Base-by-base conservation (phyloP, 1,140 invertebrate genomes). In the Danaus melanippus region DNA sequence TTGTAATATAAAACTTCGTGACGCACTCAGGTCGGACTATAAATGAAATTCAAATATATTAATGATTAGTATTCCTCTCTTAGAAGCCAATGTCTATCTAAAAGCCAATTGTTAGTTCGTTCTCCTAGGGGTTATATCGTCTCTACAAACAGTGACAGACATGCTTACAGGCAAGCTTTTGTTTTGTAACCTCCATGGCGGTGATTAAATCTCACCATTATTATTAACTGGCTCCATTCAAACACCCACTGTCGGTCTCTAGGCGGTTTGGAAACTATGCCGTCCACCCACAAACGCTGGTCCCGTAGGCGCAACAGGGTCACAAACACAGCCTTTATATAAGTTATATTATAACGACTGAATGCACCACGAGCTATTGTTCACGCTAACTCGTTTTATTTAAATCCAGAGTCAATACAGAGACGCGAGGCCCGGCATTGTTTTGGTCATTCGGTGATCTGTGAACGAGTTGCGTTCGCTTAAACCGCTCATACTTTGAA, bases 161-260 rank as follows among this genome's bases (percentile, higher is more conserved):
- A 85, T 85, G 80, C 82, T 80, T 72, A 71, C 74, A 74, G 69
- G 71, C 21, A 32, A 32, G 58, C 58, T 60, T 76, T 71, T 76
- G 74, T 86, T 86, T 74, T 77, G 83, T 81, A 86, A 84, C 76
- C 71, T 84, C 74, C 81, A 83, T 76, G 75, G 70, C 69, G 77
- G 83, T 86, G 83, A 86, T 86, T 84, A 84, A 79, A 86, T 86
- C 83, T 86, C 83, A 84, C 80, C 83, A 86, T 86, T 86, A 86
- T 86, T 86, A 86, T 83, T 83, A 82, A 84, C 79, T 84, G 83
- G 80, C 83, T 86, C 80, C 80, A 86, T 86, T 86, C 76, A 80
- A 79, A 80, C 83, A 86, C 83, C 83, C 83, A 86, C 83, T 78
- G 83, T 78, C 74, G 80, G 80, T 77, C 76, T 77, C 79, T 80